A percentile compares a stretch with the other conserved stretches of the same genome.
Evolutionary conservation across 2,797 vertebrate species (phyloP).

Genomic region (Chanos chanos): DNA sequence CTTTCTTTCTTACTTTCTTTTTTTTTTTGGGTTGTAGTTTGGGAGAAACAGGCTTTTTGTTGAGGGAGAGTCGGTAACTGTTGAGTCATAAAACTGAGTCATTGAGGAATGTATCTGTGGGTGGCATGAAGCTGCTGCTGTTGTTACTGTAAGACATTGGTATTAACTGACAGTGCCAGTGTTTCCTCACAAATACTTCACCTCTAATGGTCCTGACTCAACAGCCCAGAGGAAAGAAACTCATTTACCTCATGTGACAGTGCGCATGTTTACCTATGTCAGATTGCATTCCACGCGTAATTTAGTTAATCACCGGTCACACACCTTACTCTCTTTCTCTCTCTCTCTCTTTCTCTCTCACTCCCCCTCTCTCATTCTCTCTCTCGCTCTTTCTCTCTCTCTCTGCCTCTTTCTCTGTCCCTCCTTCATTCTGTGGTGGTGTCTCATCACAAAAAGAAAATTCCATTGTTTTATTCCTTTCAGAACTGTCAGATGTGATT

Average conservation of each 20-base stretch:
- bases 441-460: slow-evolving; percentile 31
- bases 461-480: slow-evolving; percentile 34
- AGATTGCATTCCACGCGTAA: no score
- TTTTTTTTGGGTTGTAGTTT: slow-evolving; percentile 29
- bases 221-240: slow-evolving; percentile 9
- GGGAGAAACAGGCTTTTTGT: slow-evolving; percentile 34
- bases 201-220: slow-evolving; percentile 24
- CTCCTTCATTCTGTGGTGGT: slow-evolving; percentile 7
- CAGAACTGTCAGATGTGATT: slow-evolving; percentile 39
- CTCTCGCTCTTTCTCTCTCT: slow-evolving; percentile 6
- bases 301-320: no score
- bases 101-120: slow-evolving; percentile 40
- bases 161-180: slow-evolving; percentile 33
- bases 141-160: slow-evolving; percentile 35
- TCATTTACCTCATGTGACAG: slow-evolving; percentile 15
- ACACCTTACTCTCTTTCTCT: slow-evolving; percentile 18
- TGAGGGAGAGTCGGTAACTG: slow-evolving; percentile 42
- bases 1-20: slow-evolving; percentile 32
- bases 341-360: slow-evolving; percentile 1
- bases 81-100: slow-evolving; percentile 61
- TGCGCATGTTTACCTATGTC: slow-evolving; percentile 16
- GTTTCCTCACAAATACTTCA: slow-evolving; percentile 28
- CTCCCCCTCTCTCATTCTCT: slow-evolving; percentile 19
- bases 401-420: background rate
- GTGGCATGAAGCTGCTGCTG: slow-evolving; percentile 10